Base-by-base conservation (phyloP, 2,888 invertebrate species). In the Helobdella robusta region DNA sequence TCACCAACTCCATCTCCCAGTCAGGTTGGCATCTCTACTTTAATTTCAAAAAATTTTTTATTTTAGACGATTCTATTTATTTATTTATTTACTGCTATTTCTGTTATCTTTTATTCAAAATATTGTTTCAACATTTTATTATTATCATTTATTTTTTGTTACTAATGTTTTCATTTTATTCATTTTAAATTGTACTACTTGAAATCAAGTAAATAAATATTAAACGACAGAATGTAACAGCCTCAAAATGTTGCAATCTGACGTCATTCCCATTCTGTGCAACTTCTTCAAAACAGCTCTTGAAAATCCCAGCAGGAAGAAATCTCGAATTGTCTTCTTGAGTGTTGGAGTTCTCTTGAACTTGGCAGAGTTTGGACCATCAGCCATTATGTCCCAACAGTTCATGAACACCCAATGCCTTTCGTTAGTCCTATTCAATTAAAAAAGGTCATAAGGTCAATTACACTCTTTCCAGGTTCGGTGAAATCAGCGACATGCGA, bases 331-430 rank as follows among this genome's bases (percentile, higher is more conserved):
- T 11, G 63, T 79, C 69, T 79, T 79, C 68, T 69, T 77, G 25
- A 77, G 78, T 15, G 74, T 75, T 23, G 78, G 79, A 46, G 74
- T 77, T 25, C 66, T 79, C 20, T 79, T 79, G 79, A 79, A 79
- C 65, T 67, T 79, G 18, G 70, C 79, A 58, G 75, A 77, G 62
- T 71, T 74, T 67, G 77, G 77, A 18, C 74, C 74, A 66, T 68
- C 69, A 18, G 71, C 73, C 11, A 66, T 70, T n/a, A 67, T 77
- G 1, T 71, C 75, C 6, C 64, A 70, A 18, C 79, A 79, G 68
- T 72, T 79, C 1, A n/a, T n/a, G 76, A 76, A 75, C 64, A 65
- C 75, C 15, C 68, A 69, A 3, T 78, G 77, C 67, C 74, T 79
- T 62, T 74, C 75, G 78, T 78, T 67, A 58, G n/a, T n/a, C n/a